Evolutionary conservation across 1,140 invertebrate genomes (phyloP), one percentile per base, ranked within the genome.

Genomic region (Brachionus calyciflorus): DNA sequence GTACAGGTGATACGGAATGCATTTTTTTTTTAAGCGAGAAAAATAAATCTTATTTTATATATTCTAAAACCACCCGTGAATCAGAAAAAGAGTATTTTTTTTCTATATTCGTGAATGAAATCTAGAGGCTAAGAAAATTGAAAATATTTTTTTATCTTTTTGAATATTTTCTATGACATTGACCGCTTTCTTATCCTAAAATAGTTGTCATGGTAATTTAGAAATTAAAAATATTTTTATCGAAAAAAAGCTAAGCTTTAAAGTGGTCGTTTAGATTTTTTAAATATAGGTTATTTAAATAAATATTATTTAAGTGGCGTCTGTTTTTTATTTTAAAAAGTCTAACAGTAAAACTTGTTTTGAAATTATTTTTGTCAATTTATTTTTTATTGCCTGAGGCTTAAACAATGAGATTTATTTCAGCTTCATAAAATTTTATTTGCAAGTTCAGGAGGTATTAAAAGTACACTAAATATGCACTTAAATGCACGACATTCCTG

Each of bases 1-100:
- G 60, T 28, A 65, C 60, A 14, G 60, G 60, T 44, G 60, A 65
- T 24, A 65, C 60, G 60, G 60, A 65, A 65, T 65, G 60, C 60
- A 65, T 65, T n/a, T n/a, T n/a, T n/a, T n/a, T n/a, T n/a, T n/a
- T n/a, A n/a, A n/a, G n/a, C n/a, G n/a, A n/a, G n/a, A n/a, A n/a
- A n/a, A n/a, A n/a, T n/a, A n/a, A n/a, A n/a, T n/a, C n/a, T n/a
- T 44, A 28, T 44, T 65, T 24, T 44, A 24, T 44, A 19, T 44
- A 44, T 65, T 65, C 24, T 44, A 30, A 46, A 46, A 14, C n/a
- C 46, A 6, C n/a, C 46, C 19, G 19, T 17, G n/a, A 44, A 49
- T 49, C n/a, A 55, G 33, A 55, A 17, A 28, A 55, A 28, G 33
- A 55, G 17, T 28, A 28, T 40, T 33, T 60, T 33, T 33, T 60